phyloP scores from a whole-genome alignment of 2,113 vertebrate genomes.

The Psittacus erithacus region DNA sequence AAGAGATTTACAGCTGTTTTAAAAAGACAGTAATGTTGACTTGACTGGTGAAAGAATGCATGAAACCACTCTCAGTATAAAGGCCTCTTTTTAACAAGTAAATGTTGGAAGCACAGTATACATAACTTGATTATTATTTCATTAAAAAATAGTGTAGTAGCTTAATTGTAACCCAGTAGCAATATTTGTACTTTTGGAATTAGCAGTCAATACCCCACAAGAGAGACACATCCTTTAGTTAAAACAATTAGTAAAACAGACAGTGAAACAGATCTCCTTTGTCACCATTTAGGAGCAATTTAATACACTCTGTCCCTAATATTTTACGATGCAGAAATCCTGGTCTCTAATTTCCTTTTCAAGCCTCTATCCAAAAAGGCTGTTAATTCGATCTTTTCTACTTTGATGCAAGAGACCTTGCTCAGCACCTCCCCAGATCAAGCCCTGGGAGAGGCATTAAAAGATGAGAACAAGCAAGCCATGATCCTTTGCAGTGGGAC shows the following conservation, averaged over 20 bases:
- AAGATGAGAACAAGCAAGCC: neutral
- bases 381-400: neutral
- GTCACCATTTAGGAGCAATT: slow-evolving; percentile 65
- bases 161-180: neutral
- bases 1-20: slow-evolving; percentile 79
- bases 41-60: slow-evolving; percentile 72
- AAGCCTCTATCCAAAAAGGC: neutral
- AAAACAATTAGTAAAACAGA: slow-evolving; percentile 72
- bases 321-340: slow-evolving; percentile 29
- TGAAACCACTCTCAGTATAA: slow-evolving; percentile 8
- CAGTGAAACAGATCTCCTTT: slow-evolving; percentile 70
- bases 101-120: slow-evolving; percentile 11
- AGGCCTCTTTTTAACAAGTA: slow-evolving; percentile 31
- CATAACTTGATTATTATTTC: slow-evolving; percentile 5
- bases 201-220: neutral
- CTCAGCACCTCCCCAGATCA: neutral
- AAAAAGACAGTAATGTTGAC: slow-evolving; percentile 75
- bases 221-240: slow-evolving; percentile 60
- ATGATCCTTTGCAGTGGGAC: neutral
- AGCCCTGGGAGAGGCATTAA: neutral
- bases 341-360: slow-evolving; percentile 32
- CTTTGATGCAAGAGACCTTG: neutral
- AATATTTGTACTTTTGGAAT: slow-evolving; percentile 28
- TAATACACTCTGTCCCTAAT: slow-evolving; percentile 38
- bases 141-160: neutral